phyloP scores from a whole-genome alignment of 1,140 invertebrate species.

The Atta cephalotes region DNA sequence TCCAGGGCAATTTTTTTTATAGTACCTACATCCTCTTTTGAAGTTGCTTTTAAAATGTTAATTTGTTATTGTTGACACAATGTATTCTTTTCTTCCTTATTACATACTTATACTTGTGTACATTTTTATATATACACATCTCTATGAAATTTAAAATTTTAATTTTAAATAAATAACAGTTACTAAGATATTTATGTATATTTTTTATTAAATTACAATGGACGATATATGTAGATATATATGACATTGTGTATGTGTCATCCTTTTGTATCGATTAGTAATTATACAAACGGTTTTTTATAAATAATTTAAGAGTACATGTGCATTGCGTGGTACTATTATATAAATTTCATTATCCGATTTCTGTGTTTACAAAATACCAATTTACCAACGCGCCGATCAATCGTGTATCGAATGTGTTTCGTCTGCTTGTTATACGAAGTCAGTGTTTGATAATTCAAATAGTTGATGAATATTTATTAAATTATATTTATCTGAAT shows the following conservation, averaged over 20 bases:
- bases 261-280: background rate
- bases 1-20: too few relatives aligned
- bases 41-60: too few relatives aligned
- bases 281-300: background rate
- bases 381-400: slow-evolving; percentile 30
- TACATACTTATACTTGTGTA: too few relatives aligned
- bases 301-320: slow-evolving; percentile 11
- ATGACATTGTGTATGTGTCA: background rate
- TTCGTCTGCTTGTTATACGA: background rate
- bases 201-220: background rate
- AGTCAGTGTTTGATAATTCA: slow-evolving; percentile 52
- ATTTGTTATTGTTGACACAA: too few relatives aligned
- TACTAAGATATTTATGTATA: background rate
- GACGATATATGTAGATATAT: too few relatives aligned
- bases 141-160: too few relatives aligned
- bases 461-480: slow-evolving; percentile 58
- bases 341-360: slow-evolving; percentile 48
- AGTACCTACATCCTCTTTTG: too few relatives aligned
- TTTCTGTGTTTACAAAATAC: slow-evolving; percentile 44
- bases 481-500: slow-evolving; percentile 50
- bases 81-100: too few relatives aligned
- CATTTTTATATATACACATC: too few relatives aligned
- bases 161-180: background rate
- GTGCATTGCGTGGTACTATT: slow-evolving; percentile 3
- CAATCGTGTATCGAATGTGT: slow-evolving; percentile 15